Conservation (phyloP, 2,888 invertebrate genomes). For the Quadriops clusia region DNA sequence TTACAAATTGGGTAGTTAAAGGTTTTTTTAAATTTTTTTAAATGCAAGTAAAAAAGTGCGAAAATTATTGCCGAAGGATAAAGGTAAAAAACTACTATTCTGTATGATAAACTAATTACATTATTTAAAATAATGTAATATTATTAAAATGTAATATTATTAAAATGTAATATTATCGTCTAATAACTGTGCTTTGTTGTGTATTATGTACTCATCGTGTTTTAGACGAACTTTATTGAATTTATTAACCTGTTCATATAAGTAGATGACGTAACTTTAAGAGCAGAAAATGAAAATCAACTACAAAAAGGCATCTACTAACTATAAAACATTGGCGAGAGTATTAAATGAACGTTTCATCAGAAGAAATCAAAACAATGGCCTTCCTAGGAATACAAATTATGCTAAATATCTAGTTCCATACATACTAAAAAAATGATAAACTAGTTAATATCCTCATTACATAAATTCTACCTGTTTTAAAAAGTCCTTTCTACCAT, state of each 20-base stretch:
- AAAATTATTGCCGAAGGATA: neutral
- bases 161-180: neutral
- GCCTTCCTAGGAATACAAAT: too few species aligned
- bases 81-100: neutral
- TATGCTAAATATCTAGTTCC: too few species aligned
- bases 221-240: constrained; percentile 1
- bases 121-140: neutral
- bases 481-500: too few species aligned
- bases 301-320: neutral
- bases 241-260: neutral
- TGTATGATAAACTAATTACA: neutral
- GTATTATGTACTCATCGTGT: neutral
- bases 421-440: too few species aligned
- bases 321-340: constrained; percentile 1
- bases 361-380: too few species aligned
- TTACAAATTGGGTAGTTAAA: too few species aligned
- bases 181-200: neutral
- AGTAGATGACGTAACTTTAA: neutral
- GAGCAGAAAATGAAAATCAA: constrained; percentile 2
- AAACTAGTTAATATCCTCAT: too few species aligned
- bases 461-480: too few species aligned
- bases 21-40: too few species aligned
- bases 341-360: too few species aligned
- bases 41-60: too few species aligned
- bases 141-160: neutral